Evolutionary conservation across 2,888 invertebrate genomes (phyloP).

Genomic region (Kryphioiulus occultus): DNA sequence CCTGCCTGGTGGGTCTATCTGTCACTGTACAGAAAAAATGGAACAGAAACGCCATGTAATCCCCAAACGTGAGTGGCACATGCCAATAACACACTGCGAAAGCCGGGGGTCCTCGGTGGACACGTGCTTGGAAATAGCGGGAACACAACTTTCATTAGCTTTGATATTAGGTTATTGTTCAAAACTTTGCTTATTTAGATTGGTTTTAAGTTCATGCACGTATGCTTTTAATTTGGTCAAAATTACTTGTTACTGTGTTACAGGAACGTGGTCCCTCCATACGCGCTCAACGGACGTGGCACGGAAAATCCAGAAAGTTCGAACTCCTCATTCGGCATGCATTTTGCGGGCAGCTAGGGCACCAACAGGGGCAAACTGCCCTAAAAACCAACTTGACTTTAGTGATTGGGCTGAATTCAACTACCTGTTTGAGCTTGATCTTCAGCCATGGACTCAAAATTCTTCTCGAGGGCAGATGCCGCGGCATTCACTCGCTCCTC

Average conservation of each 20-base stretch:
- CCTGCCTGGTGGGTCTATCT: background rate
- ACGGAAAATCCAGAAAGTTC: background rate
- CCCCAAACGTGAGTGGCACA: background rate
- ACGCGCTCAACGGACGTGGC: too few species aligned
- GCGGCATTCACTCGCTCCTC: background rate
- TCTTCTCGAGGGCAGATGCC: background rate
- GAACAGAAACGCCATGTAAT: constrained; percentile 36
- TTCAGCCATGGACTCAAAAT: constrained; percentile 29
- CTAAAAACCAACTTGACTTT: constrained; percentile 6
- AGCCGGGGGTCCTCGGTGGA: background rate
- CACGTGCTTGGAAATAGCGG: constrained; percentile 13
- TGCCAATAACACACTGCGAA: constrained; percentile 20
- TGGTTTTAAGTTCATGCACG: background rate
- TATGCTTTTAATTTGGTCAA: background rate
- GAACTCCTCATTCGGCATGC: background rate
- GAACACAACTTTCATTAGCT: background rate
- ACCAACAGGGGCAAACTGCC: background rate
- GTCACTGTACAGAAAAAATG: constrained; percentile 44
- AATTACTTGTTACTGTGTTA: background rate
- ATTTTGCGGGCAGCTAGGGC: background rate
- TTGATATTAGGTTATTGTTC: background rate
- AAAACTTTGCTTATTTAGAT: background rate
- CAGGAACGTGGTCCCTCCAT: too few species aligned
- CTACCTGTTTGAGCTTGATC: background rate
- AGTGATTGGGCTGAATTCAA: constrained; percentile 28